phyloP scores from a whole-genome alignment of 2,797 vertebrate species.

The Sebastes flavidus region DNA sequence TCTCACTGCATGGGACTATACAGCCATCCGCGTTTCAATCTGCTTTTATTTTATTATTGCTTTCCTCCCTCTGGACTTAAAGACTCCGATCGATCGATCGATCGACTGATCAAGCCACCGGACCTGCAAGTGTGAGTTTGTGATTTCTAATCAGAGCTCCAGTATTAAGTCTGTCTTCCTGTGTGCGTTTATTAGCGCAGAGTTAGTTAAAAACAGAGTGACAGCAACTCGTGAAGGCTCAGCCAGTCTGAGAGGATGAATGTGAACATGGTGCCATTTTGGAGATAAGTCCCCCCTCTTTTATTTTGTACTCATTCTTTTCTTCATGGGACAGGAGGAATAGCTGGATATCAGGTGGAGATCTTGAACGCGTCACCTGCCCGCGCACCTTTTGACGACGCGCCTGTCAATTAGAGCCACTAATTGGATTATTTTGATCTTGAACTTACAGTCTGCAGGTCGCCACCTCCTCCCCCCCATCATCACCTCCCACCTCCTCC shows the following conservation, averaged over 20 bases:
- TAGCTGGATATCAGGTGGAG: slow-evolving; percentile 40
- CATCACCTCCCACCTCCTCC: neutral
- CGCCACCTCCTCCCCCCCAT: neutral
- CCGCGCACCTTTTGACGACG: slow-evolving; percentile 54
- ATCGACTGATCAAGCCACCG: neutral
- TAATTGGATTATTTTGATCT: slow-evolving; percentile 72
- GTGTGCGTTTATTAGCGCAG: neutral
- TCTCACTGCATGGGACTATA: slow-evolving; percentile 57
- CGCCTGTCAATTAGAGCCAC: slow-evolving; percentile 46
- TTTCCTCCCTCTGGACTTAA: neutral
- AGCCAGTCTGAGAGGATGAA: slow-evolving; percentile 51
- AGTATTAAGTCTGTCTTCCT: neutral
- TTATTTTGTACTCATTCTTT: neutral
- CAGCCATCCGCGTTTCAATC: slow-evolving; percentile 35
- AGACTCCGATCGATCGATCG: neutral
- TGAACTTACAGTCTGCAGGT: slow-evolving; percentile 53
- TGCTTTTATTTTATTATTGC: slow-evolving; percentile 29
- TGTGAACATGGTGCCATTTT: slow-evolving; percentile 60
- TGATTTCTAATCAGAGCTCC: neutral
- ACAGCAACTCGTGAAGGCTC: slow-evolving; percentile 50
- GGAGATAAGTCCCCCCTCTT: slow-evolving; percentile 54
- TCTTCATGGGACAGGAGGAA: slow-evolving; percentile 49
- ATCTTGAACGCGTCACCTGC: slow-evolving; percentile 48
- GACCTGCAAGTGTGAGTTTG: neutral
- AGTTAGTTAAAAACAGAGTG: slow-evolving; percentile 14